Conservation (phyloP, 2,113 vertebrate genomes). For the Crotophaga sulcirostris region DNA sequence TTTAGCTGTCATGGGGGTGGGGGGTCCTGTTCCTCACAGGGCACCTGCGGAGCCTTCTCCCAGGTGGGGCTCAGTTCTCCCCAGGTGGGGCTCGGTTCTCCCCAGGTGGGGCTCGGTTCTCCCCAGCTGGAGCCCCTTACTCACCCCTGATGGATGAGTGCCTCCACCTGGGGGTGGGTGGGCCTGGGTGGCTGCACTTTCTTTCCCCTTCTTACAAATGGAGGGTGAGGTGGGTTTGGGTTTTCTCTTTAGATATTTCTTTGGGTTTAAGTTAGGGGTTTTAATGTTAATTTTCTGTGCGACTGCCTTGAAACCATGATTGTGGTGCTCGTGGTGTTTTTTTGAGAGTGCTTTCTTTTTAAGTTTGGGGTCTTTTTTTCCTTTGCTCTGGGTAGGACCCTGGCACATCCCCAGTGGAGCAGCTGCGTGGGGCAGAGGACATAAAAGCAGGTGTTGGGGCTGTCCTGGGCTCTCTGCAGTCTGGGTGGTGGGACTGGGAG, state of each 20-base stretch:
- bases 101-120: accelerated
- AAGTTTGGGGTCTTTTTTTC: not conserved
- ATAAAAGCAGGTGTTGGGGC: not conserved
- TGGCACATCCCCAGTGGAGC: accelerated
- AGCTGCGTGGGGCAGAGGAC: not conserved
- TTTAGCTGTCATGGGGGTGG: not conserved
- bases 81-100: not conserved
- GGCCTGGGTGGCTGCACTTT: not conserved
- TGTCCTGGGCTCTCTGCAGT: not conserved
- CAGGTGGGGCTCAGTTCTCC: accelerated
- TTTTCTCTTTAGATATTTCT: accelerated
- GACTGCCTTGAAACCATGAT: accelerated
- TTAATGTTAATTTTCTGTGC: accelerated
- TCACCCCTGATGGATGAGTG: not conserved
- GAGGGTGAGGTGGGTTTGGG: accelerated
- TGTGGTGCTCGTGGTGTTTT: accelerated
- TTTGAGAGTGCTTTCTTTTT: not conserved
- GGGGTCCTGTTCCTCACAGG: not conserved
- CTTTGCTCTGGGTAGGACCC: accelerated
- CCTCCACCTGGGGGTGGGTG: not conserved
- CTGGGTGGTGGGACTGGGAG: not conserved
- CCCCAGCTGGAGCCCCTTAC: not conserved
- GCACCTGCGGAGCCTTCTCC: not conserved
- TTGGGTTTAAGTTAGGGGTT: accelerated
- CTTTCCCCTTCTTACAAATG: not conserved